Percentiles rank a stretch among this genome's conserved stretches.
These are phyloP conservation scores for Drosophila willistoni DNA, from an alignment of 1,140 invertebrate species.

Conservation along the genomic window DNA sequence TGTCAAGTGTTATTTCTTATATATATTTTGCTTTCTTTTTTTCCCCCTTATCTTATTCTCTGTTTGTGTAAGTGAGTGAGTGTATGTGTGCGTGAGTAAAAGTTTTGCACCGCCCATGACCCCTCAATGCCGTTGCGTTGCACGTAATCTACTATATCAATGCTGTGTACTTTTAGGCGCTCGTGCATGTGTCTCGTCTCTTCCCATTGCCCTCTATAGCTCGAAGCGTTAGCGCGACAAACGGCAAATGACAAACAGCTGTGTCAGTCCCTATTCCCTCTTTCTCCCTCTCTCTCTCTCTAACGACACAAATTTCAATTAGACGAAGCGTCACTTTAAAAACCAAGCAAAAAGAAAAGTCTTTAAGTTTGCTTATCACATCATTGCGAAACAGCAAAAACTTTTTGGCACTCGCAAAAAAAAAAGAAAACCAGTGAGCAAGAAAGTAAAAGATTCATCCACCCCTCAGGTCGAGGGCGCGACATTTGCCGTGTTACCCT, in stretches of 20 bases:
- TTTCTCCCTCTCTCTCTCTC: neutral
- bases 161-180: conserved; percentile 61
- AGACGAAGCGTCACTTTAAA: conserved; percentile 41
- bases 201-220: conserved; percentile 10
- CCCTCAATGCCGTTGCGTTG: conserved; percentile 26
- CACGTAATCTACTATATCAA: conserved; percentile 72
- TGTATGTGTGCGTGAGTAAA: conserved; percentile 50
- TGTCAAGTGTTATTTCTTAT: conserved; percentile 82
- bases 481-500: neutral
- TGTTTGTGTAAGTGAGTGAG: conserved; percentile 30
- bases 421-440: conserved; percentile 19
- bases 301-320: conserved; percentile 60
- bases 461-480: neutral
- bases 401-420: conserved; percentile 71
- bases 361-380: conserved; percentile 11
- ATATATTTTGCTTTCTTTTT: conserved; percentile 45
- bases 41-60: conserved; percentile 18
- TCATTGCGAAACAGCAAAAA: conserved; percentile 38
- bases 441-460: neutral
- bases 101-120: conserved; percentile 62
- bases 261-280: neutral
- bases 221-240: conserved; percentile 37
- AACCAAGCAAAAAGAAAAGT: conserved; percentile 4
- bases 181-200: conserved; percentile 52
- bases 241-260: conserved; percentile 53